Percentiles rank a stretch among this genome's conserved stretches.
phyloP scores from a whole-genome alignment of 2,797 vertebrate genomes.

The Octomys mimax region DNA sequence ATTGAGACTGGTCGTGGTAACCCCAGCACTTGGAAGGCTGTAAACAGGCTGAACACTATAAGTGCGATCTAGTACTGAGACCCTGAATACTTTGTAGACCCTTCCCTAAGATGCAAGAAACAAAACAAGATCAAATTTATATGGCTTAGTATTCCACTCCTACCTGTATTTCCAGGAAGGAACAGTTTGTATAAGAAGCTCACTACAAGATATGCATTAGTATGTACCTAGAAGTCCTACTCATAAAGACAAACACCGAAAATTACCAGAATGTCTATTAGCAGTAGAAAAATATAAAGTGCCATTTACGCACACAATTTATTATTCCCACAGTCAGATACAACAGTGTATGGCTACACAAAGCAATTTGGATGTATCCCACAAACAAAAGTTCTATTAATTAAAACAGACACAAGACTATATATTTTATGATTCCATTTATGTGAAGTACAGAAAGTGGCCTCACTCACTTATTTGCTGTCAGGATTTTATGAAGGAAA shows the following conservation, averaged over 20 bases:
- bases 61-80: too few relatives aligned
- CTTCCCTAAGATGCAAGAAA: not conserved
- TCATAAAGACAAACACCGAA: not conserved
- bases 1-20: too few relatives aligned
- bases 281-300: not conserved
- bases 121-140: not conserved
- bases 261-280: not conserved
- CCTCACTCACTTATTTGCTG: not conserved
- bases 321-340: not conserved
- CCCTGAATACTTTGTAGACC: too few relatives aligned
- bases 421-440: not conserved
- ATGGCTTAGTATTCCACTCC: not conserved
- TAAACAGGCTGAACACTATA: too few relatives aligned
- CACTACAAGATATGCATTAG: not conserved
- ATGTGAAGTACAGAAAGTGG: not conserved
- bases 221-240: not conserved
- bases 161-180: not conserved
- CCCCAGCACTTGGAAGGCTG: too few relatives aligned
- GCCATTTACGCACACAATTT: not conserved
- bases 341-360: not conserved
- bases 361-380: not conserved
- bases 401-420: not conserved
- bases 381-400: not conserved
- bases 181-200: not conserved
- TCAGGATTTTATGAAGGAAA: not conserved